A percentile compares a stretch with the other conserved stretches of the same genome.
Conservation (phyloP, 2,888 invertebrate genomes). For the Palloptera scutellata region DNA sequence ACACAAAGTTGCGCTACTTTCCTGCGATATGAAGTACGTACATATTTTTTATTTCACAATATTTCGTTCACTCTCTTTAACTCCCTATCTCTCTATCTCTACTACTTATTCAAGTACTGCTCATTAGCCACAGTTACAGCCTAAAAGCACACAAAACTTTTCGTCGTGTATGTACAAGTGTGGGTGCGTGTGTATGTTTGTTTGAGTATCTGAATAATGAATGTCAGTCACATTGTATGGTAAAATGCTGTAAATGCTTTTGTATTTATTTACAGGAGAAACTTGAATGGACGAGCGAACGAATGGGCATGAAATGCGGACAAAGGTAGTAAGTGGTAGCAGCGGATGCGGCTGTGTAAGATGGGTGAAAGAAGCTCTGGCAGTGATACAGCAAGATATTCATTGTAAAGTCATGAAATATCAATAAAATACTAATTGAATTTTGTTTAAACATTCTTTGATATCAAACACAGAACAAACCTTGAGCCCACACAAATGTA, state of each 20-base stretch:
- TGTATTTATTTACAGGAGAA: constrained; percentile 15
- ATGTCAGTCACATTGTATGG: constrained; percentile 28
- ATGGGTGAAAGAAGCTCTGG: background rate
- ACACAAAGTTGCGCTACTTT: constrained; percentile 15
- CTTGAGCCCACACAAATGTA: background rate
- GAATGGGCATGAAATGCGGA: no score
- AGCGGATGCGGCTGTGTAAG: background rate
- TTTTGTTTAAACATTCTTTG: constrained; percentile 59
- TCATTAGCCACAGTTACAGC: constrained; percentile 22
- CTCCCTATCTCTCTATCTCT: constrained; percentile 12
- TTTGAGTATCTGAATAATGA: constrained; percentile 18
- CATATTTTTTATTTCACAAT: background rate
- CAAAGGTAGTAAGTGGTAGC: no score
- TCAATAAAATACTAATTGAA: constrained; percentile 55
- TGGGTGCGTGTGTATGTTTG: constrained; percentile 14
- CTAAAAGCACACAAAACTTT: constrained; percentile 20
- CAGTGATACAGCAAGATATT: background rate
- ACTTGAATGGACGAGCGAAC: no score
- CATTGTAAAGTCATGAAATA: constrained; percentile 33
- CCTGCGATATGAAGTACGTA: background rate
- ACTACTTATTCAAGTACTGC: constrained; percentile 17
- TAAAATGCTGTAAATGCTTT: constrained; percentile 23
- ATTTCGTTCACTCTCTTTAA: background rate
- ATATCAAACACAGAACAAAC: constrained; percentile 47
- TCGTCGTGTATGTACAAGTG: background rate